Conservation (phyloP, 1,140 invertebrate genomes). For the Cryptotermes secundus region DNA sequence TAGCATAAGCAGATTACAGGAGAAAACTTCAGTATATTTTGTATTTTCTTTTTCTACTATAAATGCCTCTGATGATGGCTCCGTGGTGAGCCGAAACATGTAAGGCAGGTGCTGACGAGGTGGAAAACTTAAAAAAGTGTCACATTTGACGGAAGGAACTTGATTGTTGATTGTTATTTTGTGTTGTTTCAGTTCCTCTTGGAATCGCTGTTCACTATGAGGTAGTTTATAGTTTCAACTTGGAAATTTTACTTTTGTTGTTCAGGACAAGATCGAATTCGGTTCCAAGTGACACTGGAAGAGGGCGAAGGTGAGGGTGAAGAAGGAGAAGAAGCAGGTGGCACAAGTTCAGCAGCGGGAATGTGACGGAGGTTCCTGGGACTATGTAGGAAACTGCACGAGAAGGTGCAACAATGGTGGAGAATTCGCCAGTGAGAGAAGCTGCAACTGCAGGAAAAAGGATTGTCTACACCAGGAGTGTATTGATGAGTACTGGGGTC, state of each 20-base stretch:
- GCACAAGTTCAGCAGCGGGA: slow-evolving; percentile 51
- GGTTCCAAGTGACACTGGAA: slow-evolving; percentile 74
- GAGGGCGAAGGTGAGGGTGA: slow-evolving; percentile 69
- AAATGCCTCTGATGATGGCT: too few relatives aligned
- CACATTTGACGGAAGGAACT: too few relatives aligned
- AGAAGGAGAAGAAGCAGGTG: slow-evolving; percentile 54
- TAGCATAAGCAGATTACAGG: too few relatives aligned
- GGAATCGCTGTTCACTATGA: too few relatives aligned
- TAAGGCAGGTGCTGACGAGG: too few relatives aligned
- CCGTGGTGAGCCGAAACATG: too few relatives aligned
- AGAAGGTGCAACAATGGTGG: slow-evolving; percentile 81
- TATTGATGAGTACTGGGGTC: background rate
- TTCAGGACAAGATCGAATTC: slow-evolving; percentile 46
- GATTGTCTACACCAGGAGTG: background rate
- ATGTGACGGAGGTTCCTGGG: slow-evolving; percentile 86
- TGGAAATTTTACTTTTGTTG: background rate
- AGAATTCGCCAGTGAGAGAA: slow-evolving; percentile 27
- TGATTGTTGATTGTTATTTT: too few relatives aligned
- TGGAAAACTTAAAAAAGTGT: too few relatives aligned
- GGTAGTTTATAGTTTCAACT: background rate
- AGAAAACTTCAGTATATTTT: too few relatives aligned
- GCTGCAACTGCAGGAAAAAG: background rate
- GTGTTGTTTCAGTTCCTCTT: too few relatives aligned
- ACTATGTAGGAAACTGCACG: slow-evolving; percentile 80
- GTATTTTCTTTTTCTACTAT: too few relatives aligned